Conservation (phyloP, 2,797 vertebrate genomes). For the Danio jaintianensis region DNA sequence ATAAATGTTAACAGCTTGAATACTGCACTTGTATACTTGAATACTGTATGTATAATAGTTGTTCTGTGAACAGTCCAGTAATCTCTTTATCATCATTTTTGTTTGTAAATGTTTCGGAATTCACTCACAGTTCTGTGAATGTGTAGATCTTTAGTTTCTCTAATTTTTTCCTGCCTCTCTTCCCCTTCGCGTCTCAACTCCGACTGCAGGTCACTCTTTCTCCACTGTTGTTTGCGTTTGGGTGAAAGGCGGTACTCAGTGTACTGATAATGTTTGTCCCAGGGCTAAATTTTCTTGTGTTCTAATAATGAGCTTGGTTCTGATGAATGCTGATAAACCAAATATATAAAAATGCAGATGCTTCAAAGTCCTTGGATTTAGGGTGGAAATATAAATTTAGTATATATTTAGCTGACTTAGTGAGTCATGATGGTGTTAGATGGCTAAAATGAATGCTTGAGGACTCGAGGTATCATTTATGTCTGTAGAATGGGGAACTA, state of each 20-base stretch:
- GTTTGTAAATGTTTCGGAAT: background rate
- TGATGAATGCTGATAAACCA: background rate
- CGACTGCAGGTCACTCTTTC: background rate
- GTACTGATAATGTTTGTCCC: background rate
- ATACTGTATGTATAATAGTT: background rate
- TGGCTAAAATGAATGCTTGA: too few species aligned
- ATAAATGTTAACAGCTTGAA: background rate
- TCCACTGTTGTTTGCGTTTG: constrained; percentile 18
- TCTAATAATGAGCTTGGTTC: background rate
- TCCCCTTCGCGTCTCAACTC: background rate
- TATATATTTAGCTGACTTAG: background rate
- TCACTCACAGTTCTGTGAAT: background rate
- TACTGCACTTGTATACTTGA: too few species aligned
- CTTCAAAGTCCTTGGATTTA: background rate
- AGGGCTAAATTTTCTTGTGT: background rate
- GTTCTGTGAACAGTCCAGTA: background rate
- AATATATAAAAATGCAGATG: background rate
- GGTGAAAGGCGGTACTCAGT: background rate
- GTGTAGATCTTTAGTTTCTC: background rate
- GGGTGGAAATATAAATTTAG: background rate
- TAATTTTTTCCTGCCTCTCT: constrained; percentile 29
- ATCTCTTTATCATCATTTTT: background rate
- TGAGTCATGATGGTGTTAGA: background rate
- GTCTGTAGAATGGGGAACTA: background rate
- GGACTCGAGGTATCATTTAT: background rate